These are phyloP conservation scores for Benthosema pterotum DNA, from an alignment of 2,797 vertebrate species.

Conservation along the genomic window DNA sequence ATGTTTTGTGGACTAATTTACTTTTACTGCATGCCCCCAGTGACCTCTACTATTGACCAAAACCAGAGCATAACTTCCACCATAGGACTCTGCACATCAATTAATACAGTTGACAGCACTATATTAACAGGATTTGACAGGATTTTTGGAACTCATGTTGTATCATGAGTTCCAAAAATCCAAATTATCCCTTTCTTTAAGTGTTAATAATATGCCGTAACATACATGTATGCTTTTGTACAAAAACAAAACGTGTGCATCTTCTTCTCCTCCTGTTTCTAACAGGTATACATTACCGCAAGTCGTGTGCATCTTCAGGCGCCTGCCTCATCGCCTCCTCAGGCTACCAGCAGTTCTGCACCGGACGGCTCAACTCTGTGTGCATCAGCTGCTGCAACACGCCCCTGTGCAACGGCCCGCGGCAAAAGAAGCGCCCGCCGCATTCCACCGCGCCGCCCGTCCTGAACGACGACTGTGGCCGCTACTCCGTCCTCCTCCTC, in stretches of 20 bases:
- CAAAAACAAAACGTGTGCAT: constrained; percentile 10
- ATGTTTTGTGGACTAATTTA: too few relatives aligned
- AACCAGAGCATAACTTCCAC: too few relatives aligned
- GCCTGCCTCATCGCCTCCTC: constrained; percentile 90
- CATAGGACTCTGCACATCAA: too few relatives aligned
- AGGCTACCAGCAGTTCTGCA: constrained; percentile 91
- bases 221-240: too few relatives aligned
- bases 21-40: too few relatives aligned
- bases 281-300: constrained; percentile 89
- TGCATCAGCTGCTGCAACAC: constrained; percentile 93
- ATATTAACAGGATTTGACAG: too few relatives aligned
- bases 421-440: constrained; percentile 74
- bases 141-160: too few relatives aligned
- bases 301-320: constrained; percentile 87
- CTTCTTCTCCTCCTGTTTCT: constrained; percentile 4
- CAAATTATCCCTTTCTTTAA: too few relatives aligned
- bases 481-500: constrained; percentile 20
- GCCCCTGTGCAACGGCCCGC: constrained; percentile 88
- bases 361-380: constrained; percentile 88
- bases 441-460: constrained; percentile 25
- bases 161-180: too few relatives aligned
- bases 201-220: too few relatives aligned
- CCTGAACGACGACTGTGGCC: neutral
- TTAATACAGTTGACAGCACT: too few relatives aligned
- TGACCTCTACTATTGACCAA: too few relatives aligned